A percentile compares a stretch with the other conserved stretches of the same genome.
Evolutionary conservation across 2,888 invertebrate species (phyloP).

Genomic region (Temnothorax rugatulus): DNA sequence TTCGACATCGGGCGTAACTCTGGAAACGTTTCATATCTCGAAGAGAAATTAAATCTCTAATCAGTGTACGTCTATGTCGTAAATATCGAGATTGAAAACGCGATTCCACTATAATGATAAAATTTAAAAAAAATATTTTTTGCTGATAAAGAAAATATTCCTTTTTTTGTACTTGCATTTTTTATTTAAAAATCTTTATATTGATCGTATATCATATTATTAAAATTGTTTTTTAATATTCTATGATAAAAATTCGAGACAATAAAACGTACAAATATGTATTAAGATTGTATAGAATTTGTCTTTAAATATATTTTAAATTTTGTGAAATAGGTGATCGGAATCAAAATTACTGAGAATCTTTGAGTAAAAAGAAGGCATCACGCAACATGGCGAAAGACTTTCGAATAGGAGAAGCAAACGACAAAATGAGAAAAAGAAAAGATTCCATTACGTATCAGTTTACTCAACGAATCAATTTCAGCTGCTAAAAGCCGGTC

Average conservation of each 20-base stretch:
- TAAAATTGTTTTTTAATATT: neutral
- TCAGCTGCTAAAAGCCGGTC: slow-evolving; percentile 80
- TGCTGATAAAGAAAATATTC: neutral
- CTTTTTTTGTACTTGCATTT: neutral
- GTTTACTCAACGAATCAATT: slow-evolving; percentile 83
- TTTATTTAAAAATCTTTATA: neutral
- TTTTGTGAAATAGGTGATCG: neutral
- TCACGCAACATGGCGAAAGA: slow-evolving; percentile 59
- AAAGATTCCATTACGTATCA: slow-evolving; percentile 80
- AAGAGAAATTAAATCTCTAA: slow-evolving; percentile 26
- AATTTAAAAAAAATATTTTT: neutral
- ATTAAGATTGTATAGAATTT: neutral
- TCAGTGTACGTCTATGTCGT: slow-evolving; percentile 2
- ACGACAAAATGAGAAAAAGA: slow-evolving; percentile 52
- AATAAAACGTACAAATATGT: neutral
- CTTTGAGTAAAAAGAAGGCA: slow-evolving; percentile 69
- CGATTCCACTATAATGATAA: neutral
- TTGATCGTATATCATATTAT: neutral
- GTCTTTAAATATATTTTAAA: neutral
- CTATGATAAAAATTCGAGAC: neutral
- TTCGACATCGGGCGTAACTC: slow-evolving; percentile 8
- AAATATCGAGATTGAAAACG: neutral
- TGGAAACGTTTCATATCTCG: slow-evolving; percentile 11
- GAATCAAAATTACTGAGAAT: slow-evolving; percentile 65
- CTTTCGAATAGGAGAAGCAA: slow-evolving; percentile 38